Evolutionary conservation across 2,888 invertebrate species (phyloP), one percentile per base, ranked within the genome.

Genomic region (Tortricodes alternella): DNA sequence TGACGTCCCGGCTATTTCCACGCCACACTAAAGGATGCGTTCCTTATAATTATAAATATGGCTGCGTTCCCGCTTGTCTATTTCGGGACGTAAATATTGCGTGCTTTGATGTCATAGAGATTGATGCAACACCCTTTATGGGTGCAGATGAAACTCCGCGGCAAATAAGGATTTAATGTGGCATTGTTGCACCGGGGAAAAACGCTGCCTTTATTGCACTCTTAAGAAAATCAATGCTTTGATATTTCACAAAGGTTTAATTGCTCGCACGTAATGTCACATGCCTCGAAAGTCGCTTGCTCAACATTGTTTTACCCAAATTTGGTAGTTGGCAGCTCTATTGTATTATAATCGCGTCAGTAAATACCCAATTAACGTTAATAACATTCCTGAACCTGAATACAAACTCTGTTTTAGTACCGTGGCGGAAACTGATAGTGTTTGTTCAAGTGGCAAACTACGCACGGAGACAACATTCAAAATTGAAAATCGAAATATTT

Each of bases 61-160:
- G 43, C 50, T 23, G 43, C 46, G 29, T 29, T 27, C 49, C 11
- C 15, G 24, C 38, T 21, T 13, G 9, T 41, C 37, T 56, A 56
- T 50, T 56, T 21, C 37, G 37, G 44, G 44, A 13, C 56, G 44
- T 56, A 56, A 50, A 50, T 50, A 56, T 56, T 49, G 44, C 56
- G 56, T 56, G 56, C 56, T 56, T 56, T 56, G 56, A 56, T 56
- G 56, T 44, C 49, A 50, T 49, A 46, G 15, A 46, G 18, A 35
- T 19, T 49, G 48, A 55, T 55, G 41, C 35, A 49, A 55, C 48
- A 27, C 48, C 55, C 55, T 34, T 48, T 46, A 48, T 27, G 48
- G 48, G 15, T n/a, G 18, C 38, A 37, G 46, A 53, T 53, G 55
- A 55, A 55, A 55, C 48, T 41, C 18, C 11, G 35, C n/a, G n/a